These are phyloP conservation scores for Tetragnatha versicolor DNA, from an alignment of 1,140 invertebrate species.

Conservation along the genomic window DNA sequence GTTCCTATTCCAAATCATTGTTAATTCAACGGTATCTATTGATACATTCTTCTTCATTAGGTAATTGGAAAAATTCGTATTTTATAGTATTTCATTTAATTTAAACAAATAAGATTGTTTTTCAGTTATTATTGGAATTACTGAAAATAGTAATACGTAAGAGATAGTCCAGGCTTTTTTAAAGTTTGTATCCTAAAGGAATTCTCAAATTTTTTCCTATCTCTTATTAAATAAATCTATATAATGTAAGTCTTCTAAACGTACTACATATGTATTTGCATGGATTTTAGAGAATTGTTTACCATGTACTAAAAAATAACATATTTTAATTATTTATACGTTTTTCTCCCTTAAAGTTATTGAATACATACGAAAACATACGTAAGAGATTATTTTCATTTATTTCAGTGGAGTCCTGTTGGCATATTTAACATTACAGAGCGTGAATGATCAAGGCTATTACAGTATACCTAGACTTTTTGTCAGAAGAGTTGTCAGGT, in stretches of 20 bases:
- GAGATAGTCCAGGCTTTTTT: no score
- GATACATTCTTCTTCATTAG: slow-evolving; percentile 62
- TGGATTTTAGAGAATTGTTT: not conserved
- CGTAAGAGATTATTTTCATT: not conserved
- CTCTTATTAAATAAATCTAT: no score
- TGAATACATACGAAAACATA: not conserved
- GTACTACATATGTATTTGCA: no score
- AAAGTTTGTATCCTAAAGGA: no score
- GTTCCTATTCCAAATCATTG: slow-evolving; percentile 57
- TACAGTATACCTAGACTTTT: slow-evolving; percentile 29
- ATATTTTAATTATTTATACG: not conserved
- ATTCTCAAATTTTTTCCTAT: no score
- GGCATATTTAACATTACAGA: slow-evolving; percentile 44
- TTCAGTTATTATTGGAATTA: no score
- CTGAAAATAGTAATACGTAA: no score
- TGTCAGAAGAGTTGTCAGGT: slow-evolving; percentile 43
- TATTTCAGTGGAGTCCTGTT: slow-evolving; percentile 55
- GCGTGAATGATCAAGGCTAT: slow-evolving; percentile 26
- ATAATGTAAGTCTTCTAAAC: no score
- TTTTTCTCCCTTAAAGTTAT: not conserved
- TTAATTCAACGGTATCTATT: slow-evolving; percentile 58
- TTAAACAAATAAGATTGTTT: no score
- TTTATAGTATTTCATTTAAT: no score
- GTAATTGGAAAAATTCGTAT: slow-evolving; percentile 62
- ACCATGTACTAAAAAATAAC: not conserved